Percentiles rank a stretch among this genome's conserved stretches.
Evolutionary conservation across 1,140 invertebrate genomes (phyloP).

Genomic region (Drosophila bocki): DNA sequence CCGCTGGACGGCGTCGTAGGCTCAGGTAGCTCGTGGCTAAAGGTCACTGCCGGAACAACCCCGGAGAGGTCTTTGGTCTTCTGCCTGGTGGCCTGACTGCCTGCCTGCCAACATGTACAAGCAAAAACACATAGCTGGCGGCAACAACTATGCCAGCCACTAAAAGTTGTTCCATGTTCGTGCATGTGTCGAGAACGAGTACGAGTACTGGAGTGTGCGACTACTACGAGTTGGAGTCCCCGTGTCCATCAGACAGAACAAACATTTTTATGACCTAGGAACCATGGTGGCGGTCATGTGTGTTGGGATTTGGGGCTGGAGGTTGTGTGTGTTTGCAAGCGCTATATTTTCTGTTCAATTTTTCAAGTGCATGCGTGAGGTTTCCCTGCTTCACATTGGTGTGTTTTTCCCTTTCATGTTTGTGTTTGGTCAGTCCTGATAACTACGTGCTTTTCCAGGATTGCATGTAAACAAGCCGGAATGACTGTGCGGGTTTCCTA

Average conservation of each 20-base stretch:
- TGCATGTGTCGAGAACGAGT: conserved; percentile 7
- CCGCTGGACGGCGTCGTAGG: conserved; percentile 8
- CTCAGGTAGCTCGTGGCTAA: conserved; percentile 48
- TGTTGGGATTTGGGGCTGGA: conserved; percentile 9
- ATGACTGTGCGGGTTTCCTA: background rate
- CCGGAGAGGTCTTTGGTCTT: conserved; percentile 2
- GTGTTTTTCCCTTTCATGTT: conserved; percentile 21
- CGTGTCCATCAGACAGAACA: conserved; percentile 22
- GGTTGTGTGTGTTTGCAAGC: background rate
- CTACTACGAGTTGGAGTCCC: background rate
- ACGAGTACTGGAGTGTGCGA: background rate
- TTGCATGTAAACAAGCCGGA: conserved; percentile 12
- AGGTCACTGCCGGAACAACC: conserved; percentile 42
- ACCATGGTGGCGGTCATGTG: conserved; percentile 20
- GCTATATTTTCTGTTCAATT: conserved; percentile 28
- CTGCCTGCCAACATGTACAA: conserved; percentile 10
- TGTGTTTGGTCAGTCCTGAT: conserved; percentile 20
- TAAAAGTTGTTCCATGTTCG: conserved; percentile 26
- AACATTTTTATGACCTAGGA: conserved; percentile 24
- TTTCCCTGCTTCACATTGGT: conserved; percentile 11
- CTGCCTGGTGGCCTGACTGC: background rate
- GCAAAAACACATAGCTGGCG: conserved; percentile 35
- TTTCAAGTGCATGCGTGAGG: conserved; percentile 50
- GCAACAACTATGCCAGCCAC: conserved; percentile 36
- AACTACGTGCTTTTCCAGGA: conserved; percentile 10